Base-by-base conservation (phyloP, 2,888 invertebrate species). In the Tetrapedia diversipes region DNA sequence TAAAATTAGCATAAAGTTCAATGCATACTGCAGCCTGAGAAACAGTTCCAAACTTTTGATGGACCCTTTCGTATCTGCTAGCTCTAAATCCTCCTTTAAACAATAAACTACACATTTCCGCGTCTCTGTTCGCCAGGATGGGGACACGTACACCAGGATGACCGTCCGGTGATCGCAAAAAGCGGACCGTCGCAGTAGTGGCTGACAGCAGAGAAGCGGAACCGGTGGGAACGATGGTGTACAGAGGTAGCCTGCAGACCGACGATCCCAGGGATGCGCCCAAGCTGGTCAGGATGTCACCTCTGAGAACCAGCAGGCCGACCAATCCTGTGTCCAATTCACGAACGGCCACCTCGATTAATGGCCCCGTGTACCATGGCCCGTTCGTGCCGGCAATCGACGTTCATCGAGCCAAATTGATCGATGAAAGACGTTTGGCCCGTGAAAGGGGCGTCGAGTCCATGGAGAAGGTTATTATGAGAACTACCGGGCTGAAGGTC, bases 201-300 rank as follows among this genome's bases (percentile, higher is more conserved):
- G 54, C 16, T 22, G 67, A 45, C 32, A 32, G 41, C 11, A 41
- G 22, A 41, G 41, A 41, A 43, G 22, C 14, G 27, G 37, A 47
- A 47, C 22, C 43, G 19, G 41, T 32, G n/a, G 19, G 64, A 57
- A 47, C 47, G 32, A 90, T 90, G 90, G 90, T 91, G 16, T 89
- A 90, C 81, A 86, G 90, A 66, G 89, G 89, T 45, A 89, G 87
- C 69, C 79, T 89, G 64, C 90, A 90, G 69, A 90, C 89, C n/a
- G 90, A 90, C 70, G 89, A 90, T 70, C 87, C 89, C 1, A 82
- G 87, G 59, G 89, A 90, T 75, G 88, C 86, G 3, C 90, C 90
- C 8, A 87, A 79, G 47, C 69, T 90, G 66, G 89, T 90, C n/a
- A 83, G 90, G 47, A 89, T 90, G 86, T 84, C 89, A 11, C 89